Percentiles rank a stretch among this genome's conserved stretches.
Conservation (phyloP, 2,797 vertebrate species). For the Clarias platycephalus region DNA sequence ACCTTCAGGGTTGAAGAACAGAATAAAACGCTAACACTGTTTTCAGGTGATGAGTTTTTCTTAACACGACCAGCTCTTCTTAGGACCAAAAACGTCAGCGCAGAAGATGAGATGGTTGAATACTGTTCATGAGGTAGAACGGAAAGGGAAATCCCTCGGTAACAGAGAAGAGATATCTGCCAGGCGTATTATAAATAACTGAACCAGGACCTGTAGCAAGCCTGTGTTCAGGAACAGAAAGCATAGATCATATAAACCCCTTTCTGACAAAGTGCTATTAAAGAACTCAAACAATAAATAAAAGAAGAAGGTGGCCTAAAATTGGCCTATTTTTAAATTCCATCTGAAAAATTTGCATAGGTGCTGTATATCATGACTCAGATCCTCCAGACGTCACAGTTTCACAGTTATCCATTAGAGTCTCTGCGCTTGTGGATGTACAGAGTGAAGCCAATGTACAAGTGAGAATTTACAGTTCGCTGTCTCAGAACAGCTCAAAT, state of each 20-base stretch:
- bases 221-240: not conserved
- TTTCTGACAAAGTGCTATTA: conserved; percentile 15
- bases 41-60: not conserved
- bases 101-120: not conserved
- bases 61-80: not conserved
- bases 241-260: not conserved
- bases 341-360: conserved; percentile 8
- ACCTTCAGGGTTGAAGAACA: not conserved
- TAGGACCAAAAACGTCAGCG: not conserved
- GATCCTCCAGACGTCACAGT: not conserved
- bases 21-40: not conserved
- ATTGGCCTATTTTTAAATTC: conserved; percentile 2
- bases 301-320: not conserved
- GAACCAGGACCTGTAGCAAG: not conserved
- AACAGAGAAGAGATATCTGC: not conserved
- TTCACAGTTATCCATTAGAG: not conserved
- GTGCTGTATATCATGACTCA: too few relatives aligned
- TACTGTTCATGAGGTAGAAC: conserved; percentile 38
- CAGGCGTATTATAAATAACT: conserved; percentile 10
- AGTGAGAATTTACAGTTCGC: not conserved
- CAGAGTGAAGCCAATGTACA: not conserved
- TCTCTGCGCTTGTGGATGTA: not conserved
- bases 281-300: not conserved
- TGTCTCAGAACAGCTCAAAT: not conserved
- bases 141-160: not conserved